Percentiles rank a stretch among this genome's conserved stretches.
These are phyloP conservation scores for Archilochus colubris DNA, from an alignment of 2,113 vertebrate species.

Conservation along the genomic window DNA sequence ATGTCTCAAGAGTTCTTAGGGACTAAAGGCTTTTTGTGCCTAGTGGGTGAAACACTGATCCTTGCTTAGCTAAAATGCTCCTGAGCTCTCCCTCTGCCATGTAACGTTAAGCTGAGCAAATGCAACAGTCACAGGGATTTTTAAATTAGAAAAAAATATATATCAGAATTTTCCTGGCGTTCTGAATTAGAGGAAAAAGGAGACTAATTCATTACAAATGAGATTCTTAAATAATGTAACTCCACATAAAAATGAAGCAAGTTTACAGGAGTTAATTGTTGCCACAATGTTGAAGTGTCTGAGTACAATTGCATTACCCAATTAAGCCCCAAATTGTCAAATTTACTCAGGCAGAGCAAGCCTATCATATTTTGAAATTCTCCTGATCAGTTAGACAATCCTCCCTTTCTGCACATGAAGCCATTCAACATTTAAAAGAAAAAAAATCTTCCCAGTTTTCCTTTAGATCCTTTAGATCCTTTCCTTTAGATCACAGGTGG, in stretches of 20 bases:
- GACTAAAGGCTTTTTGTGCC: not conserved
- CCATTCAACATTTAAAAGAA: not conserved
- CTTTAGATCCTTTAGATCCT: not conserved
- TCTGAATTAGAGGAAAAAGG: slow-evolving; percentile 10
- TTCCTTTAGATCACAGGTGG: not conserved
- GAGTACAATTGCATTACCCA: slow-evolving; percentile 23
- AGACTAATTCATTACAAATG: not conserved
- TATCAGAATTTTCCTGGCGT: not conserved
- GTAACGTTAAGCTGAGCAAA: not conserved
- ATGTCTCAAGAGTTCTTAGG: not conserved
- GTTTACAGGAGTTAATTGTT: slow-evolving; percentile 27
- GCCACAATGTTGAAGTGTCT: slow-evolving; percentile 3
- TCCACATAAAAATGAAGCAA: slow-evolving; percentile 13
- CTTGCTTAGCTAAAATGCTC: not conserved
- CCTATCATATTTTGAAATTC: slow-evolving; percentile 8
- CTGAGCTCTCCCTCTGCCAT: not conserved
- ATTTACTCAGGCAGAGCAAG: slow-evolving; percentile 8
- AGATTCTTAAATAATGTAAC: slow-evolving; percentile 18
- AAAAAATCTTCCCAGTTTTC: not conserved
- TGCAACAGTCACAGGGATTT: not conserved
- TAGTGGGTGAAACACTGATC: not conserved
- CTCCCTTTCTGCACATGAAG: not conserved
- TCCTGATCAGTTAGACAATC: slow-evolving; percentile 22
- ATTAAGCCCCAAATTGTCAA: slow-evolving; percentile 16
- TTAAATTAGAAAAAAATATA: not conserved